phyloP scores from a whole-genome alignment of 2,888 invertebrate genomes.

The Caradrina clavipalpis region DNA sequence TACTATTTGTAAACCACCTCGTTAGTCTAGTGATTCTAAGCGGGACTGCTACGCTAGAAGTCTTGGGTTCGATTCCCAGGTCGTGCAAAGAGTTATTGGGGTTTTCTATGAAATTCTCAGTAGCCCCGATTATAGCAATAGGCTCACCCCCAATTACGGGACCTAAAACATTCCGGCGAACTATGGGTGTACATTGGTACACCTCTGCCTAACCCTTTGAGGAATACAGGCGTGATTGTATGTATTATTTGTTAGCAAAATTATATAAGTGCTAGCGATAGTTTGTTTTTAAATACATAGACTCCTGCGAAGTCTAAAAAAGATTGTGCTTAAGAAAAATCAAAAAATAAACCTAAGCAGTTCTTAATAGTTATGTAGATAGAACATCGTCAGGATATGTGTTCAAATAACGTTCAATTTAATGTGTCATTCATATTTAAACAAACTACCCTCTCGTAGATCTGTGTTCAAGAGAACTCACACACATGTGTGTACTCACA shows the following conservation, averaged over 20 bases:
- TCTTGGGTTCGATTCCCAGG: too few relatives aligned
- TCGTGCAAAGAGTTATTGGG: too few relatives aligned
- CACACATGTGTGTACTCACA: conserved; percentile 13
- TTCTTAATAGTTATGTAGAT: too few relatives aligned
- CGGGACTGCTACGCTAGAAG: too few relatives aligned
- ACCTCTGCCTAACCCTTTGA: too few relatives aligned
- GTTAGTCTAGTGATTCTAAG: too few relatives aligned
- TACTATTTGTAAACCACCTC: not conserved
- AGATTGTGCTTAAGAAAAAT: not conserved
- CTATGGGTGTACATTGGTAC: too few relatives aligned
- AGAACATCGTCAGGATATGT: conserved; percentile 3
- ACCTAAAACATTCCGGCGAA: too few relatives aligned
- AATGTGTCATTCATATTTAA: conserved; percentile 33
- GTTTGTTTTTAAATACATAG: not conserved
- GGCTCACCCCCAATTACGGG: too few relatives aligned
- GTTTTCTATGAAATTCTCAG: too few relatives aligned
- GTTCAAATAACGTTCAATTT: conserved; percentile 41
- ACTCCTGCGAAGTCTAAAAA: not conserved
- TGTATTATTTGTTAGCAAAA: not conserved
- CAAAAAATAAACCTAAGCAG: not conserved
- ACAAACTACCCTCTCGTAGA: conserved; percentile 19
- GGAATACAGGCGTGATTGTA: too few relatives aligned
- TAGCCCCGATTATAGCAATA: too few relatives aligned
- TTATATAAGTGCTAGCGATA: not conserved
- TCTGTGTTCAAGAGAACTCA: conserved; percentile 16